Evolutionary conservation across 1,140 invertebrate genomes (phyloP).

Genomic region (Hyles vespertilio): DNA sequence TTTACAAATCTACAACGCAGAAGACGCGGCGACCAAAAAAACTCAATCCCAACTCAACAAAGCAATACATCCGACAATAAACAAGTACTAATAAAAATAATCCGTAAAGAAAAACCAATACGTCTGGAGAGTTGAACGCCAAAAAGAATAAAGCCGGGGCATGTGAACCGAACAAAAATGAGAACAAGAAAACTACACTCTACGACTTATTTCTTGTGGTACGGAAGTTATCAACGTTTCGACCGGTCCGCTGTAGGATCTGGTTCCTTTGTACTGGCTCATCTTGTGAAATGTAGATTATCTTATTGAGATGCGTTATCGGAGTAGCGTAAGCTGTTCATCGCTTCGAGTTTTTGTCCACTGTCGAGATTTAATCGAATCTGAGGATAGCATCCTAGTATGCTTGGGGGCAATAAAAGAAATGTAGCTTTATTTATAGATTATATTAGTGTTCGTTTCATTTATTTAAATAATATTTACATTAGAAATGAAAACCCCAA

Average conservation of each 20-base stretch:
- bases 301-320: conserved; percentile 13
- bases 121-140: conserved; percentile 30
- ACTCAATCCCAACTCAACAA: too few relatives aligned
- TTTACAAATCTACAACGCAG: too few relatives aligned
- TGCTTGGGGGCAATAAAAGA: neutral
- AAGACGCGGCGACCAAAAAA: too few relatives aligned
- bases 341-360: neutral
- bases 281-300: conserved; percentile 31
- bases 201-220: conserved; percentile 47
- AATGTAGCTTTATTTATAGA: too few relatives aligned
- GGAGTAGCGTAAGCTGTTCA: neutral
- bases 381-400: conserved; percentile 1
- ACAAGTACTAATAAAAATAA: conserved; percentile 44
- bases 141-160: conserved; percentile 45
- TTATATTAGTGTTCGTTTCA: too few relatives aligned
- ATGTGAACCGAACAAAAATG: conserved; percentile 53
- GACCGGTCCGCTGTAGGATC: conserved; percentile 45
- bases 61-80: conserved; percentile 21
- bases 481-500: too few relatives aligned
- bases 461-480: too few relatives aligned
- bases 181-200: conserved; percentile 35
- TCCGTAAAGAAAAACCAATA: conserved; percentile 42
- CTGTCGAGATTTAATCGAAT: conserved; percentile 9
- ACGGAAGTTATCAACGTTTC: conserved; percentile 60
- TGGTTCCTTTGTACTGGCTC: conserved; percentile 22